Evolutionary conservation across 1,140 invertebrate genomes (phyloP).

Genomic region (Portunus trituberculatus): DNA sequence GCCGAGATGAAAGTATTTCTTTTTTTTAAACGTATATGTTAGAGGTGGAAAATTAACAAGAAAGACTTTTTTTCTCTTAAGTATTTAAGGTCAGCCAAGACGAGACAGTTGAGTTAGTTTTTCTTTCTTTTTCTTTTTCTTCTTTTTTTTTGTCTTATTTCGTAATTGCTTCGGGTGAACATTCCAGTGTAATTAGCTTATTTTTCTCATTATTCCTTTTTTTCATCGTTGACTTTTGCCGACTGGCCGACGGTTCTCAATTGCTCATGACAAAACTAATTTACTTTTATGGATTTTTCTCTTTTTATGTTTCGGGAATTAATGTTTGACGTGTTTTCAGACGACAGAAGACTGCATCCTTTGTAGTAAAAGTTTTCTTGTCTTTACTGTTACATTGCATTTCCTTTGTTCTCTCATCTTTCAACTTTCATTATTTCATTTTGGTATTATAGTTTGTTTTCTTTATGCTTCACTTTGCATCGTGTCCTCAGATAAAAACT

Average conservation of each 20-base stretch:
- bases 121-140: slow-evolving; percentile 50
- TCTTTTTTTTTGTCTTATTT: slow-evolving; percentile 34
- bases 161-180: not conserved
- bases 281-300: slow-evolving; percentile 15
- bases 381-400: not conserved
- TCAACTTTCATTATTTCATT: too few species aligned
- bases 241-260: not conserved
- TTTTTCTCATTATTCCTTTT: not conserved
- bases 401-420: not conserved
- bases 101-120: not conserved
- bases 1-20: too few species aligned
- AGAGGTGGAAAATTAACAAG: too few species aligned
- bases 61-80: too few species aligned
- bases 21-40: too few species aligned
- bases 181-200: not conserved
- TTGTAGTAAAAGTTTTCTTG: not conserved
- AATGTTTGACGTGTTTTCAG: not conserved
- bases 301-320: not conserved
- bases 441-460: too few species aligned
- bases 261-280: slow-evolving; percentile 23
- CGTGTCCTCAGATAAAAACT: too few species aligned
- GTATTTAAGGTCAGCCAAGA: not conserved
- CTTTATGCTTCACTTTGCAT: too few species aligned
- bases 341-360: not conserved
- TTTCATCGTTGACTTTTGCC: not conserved